Evolutionary conservation across 2,113 vertebrate genomes (phyloP), one percentile per base, ranked within the genome.

Genomic region (Rhombomys opimus): DNA sequence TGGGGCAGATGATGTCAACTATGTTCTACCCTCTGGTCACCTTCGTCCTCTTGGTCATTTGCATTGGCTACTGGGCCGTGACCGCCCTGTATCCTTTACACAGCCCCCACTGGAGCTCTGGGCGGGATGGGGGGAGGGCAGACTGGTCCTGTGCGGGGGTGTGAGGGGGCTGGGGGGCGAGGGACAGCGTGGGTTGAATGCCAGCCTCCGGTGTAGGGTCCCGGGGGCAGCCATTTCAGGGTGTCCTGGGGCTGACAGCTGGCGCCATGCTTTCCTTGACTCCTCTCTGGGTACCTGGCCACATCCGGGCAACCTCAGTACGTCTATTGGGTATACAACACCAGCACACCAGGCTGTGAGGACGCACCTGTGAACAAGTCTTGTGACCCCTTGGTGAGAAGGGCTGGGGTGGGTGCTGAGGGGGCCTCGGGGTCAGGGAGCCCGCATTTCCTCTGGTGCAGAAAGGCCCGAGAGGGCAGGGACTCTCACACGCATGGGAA

Each of bases 71-170:
- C 96, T 99, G 99, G 99, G 99, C 97, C 15, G 96, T 98, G 82
- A 99, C 98, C 0, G 99, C 99, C 13, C 97, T 99, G 99, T 99
- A 99, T 99, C 99, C 99, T 99, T 97, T 30, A 54, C 22, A 1
- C 0, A 25, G 25, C 30, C 11, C 73, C 41, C 32, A 8, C 82
- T 50, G 25, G 52, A 73, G 73, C 25, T 84, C 30, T 0, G 20
- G 15, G 38, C 4, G n/a, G 35, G 7, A 1, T 0, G 13, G 32
- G 23, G 35, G 2, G 0, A 1, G 20, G 27, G 11, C 70, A 32
- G 54, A 5, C 22, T 2, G 10, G 50, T 38, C 30, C 59, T 2
- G 2, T 23, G 41, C 32, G 63, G 27, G 41, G 41, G 41, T 22
- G 6, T 13, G 41, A 86, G 22, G 41, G 63, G 5, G 18, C 84